Evolutionary conservation across 2,113 vertebrate genomes (phyloP).

Genomic region (Sinocyclocheilus grahami): DNA sequence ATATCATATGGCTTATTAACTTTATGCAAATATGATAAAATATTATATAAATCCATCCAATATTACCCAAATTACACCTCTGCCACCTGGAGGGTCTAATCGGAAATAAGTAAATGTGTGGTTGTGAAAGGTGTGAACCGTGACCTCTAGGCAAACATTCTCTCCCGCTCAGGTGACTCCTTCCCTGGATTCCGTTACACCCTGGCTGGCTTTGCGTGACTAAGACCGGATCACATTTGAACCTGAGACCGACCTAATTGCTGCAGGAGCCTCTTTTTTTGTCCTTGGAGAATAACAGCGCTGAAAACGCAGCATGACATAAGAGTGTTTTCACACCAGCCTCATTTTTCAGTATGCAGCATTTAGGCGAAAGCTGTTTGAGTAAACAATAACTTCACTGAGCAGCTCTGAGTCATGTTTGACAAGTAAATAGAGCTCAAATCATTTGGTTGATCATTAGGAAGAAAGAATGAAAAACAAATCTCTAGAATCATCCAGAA

Average conservation of each 20-base stretch:
- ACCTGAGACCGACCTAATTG: constrained; percentile 47
- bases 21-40: not conserved
- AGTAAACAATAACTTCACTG: constrained; percentile 12
- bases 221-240: constrained; percentile 57
- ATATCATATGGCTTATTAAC: not conserved
- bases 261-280: constrained; percentile 39
- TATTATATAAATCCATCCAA: not conserved
- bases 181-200: constrained; percentile 51
- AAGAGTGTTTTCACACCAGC: not conserved
- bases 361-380: not conserved
- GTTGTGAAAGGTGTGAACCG: constrained; percentile 27
- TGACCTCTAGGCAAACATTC: constrained; percentile 60
- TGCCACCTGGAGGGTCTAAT: constrained; percentile 54
- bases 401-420: not conserved
- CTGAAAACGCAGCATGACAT: constrained; percentile 11
- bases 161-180: constrained; percentile 56
- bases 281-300: constrained; percentile 49
- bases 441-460: not conserved
- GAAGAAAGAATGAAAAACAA: not conserved
- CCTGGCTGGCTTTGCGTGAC: constrained; percentile 37
- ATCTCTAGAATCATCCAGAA: constrained; percentile 25
- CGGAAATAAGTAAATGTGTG: constrained; percentile 63
- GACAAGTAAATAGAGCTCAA: not conserved
- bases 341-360: not conserved
- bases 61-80: constrained; percentile 1